Base-by-base conservation (phyloP, 2,888 invertebrate genomes). In the Drosophila emarginata region DNA sequence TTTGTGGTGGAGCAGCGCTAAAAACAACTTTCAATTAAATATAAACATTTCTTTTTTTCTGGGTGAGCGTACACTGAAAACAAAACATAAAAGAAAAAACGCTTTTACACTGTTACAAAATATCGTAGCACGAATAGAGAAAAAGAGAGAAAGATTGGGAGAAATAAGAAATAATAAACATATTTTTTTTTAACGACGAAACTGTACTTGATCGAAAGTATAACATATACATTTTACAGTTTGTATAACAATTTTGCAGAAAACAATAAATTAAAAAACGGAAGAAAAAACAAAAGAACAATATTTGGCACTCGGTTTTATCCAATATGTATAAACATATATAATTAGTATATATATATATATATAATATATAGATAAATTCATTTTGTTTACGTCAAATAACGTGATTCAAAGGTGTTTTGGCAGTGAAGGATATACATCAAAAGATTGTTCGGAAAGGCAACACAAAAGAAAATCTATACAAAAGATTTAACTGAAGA, bases 31-130 rank as follows among this genome's bases (percentile, higher is more conserved):
- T 45, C 11, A 45, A 7, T 37, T 37, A 37, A n/a, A 0, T 37
- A 23, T 23, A 26, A 26, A 26, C 26, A 6, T 32, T 32, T 32
- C 32, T 32, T 74, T 74, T 76, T 78, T 69, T 63, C 70, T 51
- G 71, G 79, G 80, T 84, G 84, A 79, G 88, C 79, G 80, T 78
- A 87, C 89, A 89, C 81, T 89, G 78, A 85, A 88, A 87, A 78
- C 80, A 89, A 77, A 87, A 79, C 79, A 79, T 86, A 77, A 32
- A 32, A 32, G 32, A 9, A 32, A 11, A 87, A 76, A 87, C 88
- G 87, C 88, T 88, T 88, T 84, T 82, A 82, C 87, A 88, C 85
- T 88, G 77, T 87, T 81, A 81, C 81, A 79, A 71, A 66, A 75
- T 57, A 23, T 57, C 51, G 40, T 63, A 54, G 23, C 14, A 66